phyloP scores from a whole-genome alignment of 1,140 invertebrate species.

The Drosophila rufa region DNA sequence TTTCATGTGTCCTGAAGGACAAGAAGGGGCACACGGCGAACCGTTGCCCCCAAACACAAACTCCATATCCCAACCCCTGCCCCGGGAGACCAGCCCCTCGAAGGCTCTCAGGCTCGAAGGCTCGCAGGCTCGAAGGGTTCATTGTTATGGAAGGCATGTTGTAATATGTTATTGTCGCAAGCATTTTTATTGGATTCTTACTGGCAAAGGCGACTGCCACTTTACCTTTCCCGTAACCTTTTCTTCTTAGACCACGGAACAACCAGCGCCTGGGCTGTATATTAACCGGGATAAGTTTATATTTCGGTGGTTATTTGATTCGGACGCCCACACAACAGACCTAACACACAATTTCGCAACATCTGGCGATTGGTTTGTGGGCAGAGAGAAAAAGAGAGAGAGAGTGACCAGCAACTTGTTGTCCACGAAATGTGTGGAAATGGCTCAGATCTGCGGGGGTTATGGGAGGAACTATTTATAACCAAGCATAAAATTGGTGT shows the following conservation, averaged over 20 bases:
- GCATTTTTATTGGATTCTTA: conserved; percentile 68
- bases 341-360: conserved; percentile 17
- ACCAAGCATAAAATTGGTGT: conserved; percentile 9
- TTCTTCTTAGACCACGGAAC: conserved; percentile 10
- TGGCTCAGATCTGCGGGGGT: conserved; percentile 3
- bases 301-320: conserved; percentile 71
- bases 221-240: conserved; percentile 11
- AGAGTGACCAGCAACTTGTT: conserved; percentile 19
- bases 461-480: conserved; percentile 13
- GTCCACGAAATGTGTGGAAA: conserved; percentile 7
- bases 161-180: conserved; percentile 73
- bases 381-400: not conserved
- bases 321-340: conserved; percentile 16
- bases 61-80: conserved; percentile 4
- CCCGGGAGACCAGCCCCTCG: not conserved
- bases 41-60: conserved; percentile 1
- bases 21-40: conserved; percentile 22
- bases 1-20: conserved; percentile 62
- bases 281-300: conserved; percentile 48
- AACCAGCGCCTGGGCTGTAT: conserved; percentile 13
- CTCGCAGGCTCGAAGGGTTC: conserved; percentile 14
- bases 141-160: conserved; percentile 63
- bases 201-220: conserved; percentile 50
- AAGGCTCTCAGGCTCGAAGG: not conserved
- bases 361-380: conserved; percentile 46